Percentiles rank a stretch among this genome's conserved stretches.
Evolutionary conservation across 2,888 invertebrate species (phyloP).

Genomic region (Sinhomidia bicolor): DNA sequence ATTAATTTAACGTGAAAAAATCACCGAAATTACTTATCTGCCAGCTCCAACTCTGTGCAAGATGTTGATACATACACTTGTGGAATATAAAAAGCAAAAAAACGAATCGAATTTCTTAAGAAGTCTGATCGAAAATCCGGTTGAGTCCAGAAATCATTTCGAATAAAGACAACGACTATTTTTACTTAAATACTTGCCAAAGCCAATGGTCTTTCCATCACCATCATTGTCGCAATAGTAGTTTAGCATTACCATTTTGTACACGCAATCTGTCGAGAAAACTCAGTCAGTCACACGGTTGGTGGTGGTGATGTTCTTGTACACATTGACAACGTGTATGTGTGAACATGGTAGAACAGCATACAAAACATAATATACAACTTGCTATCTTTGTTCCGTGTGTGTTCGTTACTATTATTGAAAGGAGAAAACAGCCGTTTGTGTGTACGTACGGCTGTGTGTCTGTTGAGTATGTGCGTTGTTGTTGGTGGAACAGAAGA

Average conservation of each 20-base stretch:
- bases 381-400: no score
- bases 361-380: not conserved
- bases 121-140: conserved; percentile 17
- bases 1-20: no score
- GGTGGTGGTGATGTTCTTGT: not conserved
- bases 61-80: not conserved
- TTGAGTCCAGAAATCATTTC: conserved; percentile 23
- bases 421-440: not conserved
- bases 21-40: no score
- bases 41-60: not conserved
- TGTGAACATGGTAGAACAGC: not conserved
- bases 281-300: not conserved
- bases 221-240: conserved; percentile 18
- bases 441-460: not conserved
- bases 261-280: not conserved
- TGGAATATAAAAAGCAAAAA: not conserved
- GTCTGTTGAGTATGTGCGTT: not conserved
- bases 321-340: not conserved
- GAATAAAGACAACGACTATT: not conserved
- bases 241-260: conserved; percentile 9
- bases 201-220: not conserved
- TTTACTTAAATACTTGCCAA: not conserved
- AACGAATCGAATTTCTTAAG: not conserved
- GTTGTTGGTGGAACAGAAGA: not conserved
- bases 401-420: no score